Percentiles rank a stretch among this genome's conserved stretches.
Evolutionary conservation across 2,113 vertebrate genomes (phyloP).

Genomic region (Hippocampus comes): DNA sequence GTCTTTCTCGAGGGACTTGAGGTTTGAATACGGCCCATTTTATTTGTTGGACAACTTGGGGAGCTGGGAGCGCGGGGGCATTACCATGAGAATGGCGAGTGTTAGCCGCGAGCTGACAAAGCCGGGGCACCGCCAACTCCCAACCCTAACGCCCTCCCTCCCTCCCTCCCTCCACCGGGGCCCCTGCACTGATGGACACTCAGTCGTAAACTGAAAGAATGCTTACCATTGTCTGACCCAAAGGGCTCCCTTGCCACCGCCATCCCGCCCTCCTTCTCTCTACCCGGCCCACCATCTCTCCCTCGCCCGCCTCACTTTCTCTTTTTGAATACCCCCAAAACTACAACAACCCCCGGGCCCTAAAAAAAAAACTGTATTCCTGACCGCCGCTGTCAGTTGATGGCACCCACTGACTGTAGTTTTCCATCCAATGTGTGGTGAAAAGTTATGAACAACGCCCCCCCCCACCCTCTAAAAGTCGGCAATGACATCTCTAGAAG

Average conservation of each 20-base stretch:
- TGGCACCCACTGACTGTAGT: constrained; percentile 58
- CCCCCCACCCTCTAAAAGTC: not conserved
- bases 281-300: constrained; percentile 64
- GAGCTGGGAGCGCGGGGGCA: constrained; percentile 83
- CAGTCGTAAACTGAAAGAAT: constrained; percentile 95
- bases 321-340: constrained; percentile 42
- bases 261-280: constrained; percentile 58
- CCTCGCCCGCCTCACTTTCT: constrained; percentile 54
- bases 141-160: constrained; percentile 21
- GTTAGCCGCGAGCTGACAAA: constrained; percentile 93
- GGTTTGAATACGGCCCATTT: constrained; percentile 91
- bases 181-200: constrained; percentile 92
- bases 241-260: constrained; percentile 71
- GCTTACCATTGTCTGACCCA: constrained; percentile 81
- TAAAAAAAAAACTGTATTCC: constrained; percentile 72
- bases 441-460: constrained; percentile 29
- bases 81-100: constrained; percentile 93
- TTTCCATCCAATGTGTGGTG: constrained; percentile 60
- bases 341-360: constrained; percentile 13
- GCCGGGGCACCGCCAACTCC: constrained; percentile 56
- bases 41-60: constrained; percentile 91
- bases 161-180: constrained; percentile 73
- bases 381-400: constrained; percentile 63
- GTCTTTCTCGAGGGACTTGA: constrained; percentile 70
- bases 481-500: too few species aligned